Conservation (phyloP, 2,113 vertebrate genomes). For the Rhinoderma darwinii region DNA sequence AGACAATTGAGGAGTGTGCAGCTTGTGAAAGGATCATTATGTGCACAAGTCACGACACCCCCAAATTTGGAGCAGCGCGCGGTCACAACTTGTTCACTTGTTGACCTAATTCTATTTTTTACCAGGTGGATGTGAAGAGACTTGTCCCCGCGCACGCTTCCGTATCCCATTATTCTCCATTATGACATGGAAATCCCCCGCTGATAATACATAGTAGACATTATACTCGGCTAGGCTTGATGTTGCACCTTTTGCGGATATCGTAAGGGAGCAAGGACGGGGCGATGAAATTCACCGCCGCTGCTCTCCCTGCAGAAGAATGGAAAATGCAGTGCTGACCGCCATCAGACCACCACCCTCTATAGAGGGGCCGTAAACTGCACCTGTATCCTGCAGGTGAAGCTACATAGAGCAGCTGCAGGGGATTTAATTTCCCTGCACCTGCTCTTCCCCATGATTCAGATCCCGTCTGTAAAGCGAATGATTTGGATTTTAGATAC, state of each 20-base stretch:
- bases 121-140: not conserved
- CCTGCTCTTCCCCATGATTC: no score
- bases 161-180: not conserved
- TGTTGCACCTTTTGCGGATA: no score
- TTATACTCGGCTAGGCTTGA: no score
- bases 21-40: slow-evolving; percentile 3
- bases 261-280: not conserved
- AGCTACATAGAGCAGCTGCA: not conserved
- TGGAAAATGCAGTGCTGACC: no score
- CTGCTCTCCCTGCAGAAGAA: not conserved
- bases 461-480: no score
- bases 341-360: no score
- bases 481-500: no score
- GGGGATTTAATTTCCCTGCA: not conserved
- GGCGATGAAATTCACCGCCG: not conserved
- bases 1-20: slow-evolving; percentile 22
- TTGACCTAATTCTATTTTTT: slow-evolving; percentile 25
- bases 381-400: not conserved
- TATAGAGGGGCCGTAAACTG: not conserved
- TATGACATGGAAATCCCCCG: slow-evolving; percentile 18
- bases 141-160: slow-evolving; percentile 23
- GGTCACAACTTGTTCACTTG: slow-evolving; percentile 28
- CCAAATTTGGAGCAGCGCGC: not conserved
- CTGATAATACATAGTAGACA: not conserved
- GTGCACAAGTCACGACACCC: slow-evolving; percentile 30